These are phyloP conservation scores for Plodia interpunctella DNA, from an alignment of 1,140 invertebrate genomes.

Conservation along the genomic window DNA sequence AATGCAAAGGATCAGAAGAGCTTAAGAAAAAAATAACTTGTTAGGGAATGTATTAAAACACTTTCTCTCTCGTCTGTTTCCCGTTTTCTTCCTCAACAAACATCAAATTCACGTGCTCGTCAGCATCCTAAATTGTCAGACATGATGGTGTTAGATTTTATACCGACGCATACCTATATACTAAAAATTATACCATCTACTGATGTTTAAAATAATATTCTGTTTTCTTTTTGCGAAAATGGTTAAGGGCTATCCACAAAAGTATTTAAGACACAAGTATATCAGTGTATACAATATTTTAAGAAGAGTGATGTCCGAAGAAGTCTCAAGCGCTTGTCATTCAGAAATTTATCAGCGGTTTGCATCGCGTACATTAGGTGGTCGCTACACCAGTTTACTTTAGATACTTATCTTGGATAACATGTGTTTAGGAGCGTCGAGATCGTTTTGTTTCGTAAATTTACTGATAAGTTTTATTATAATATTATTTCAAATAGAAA, in stretches of 20 bases:
- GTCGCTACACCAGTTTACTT: constrained; percentile 31
- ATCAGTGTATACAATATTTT: constrained; percentile 14
- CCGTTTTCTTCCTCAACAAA: too few species aligned
- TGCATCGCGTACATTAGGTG: constrained; percentile 37
- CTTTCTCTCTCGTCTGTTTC: too few species aligned
- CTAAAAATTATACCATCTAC: too few species aligned
- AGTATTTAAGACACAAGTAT: neutral
- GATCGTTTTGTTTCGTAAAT: neutral
- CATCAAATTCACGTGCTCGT: too few species aligned
- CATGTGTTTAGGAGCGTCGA: constrained; percentile 22
- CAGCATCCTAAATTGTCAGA: too few species aligned
- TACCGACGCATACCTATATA: too few species aligned
- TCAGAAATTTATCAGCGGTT: constrained; percentile 33
- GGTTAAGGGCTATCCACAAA: too few species aligned
- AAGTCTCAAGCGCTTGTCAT: constrained; percentile 41
- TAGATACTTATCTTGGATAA: constrained; percentile 32
- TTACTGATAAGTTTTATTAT: neutral
- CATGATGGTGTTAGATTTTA: too few species aligned
- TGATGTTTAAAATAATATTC: too few species aligned
- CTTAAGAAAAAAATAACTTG: too few species aligned
- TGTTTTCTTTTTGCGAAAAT: too few species aligned
- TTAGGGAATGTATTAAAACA: too few species aligned
- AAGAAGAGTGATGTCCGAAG: constrained; percentile 22
- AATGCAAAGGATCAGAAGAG: neutral
- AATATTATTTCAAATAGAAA: neutral